Evolutionary conservation across 2,888 invertebrate species (phyloP), one percentile per base, ranked within the genome.

Genomic region (Charanyca ferruginea): DNA sequence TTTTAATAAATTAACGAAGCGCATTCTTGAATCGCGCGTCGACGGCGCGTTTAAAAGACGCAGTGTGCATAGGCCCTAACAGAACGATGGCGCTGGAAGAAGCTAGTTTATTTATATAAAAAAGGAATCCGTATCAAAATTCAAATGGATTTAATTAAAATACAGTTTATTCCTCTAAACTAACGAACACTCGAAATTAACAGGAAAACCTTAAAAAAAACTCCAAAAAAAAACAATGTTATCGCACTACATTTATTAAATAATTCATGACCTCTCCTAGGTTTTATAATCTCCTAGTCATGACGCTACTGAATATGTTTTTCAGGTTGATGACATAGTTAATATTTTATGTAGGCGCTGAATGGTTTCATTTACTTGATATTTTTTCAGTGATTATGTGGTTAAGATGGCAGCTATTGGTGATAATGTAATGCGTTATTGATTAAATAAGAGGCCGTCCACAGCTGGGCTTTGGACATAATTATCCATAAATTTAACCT

Each of bases 231-330:
- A 54, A 25, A 16, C 18, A 61, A 9, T 54, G 38, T 66, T 61
- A 66, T 66, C 49, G 38, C 49, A 61, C 48, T 54, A 22, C 9
- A 9, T 11, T 11, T 18, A 48, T n/a, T 77, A 57, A 65, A 80
- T 80, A 4, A 66, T 80, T 75, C 69, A 72, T 66, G 22, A 48
- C 1, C 62, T 16, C 53, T 16, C 53, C 66, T 82, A 83, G 79
- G 79, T 54, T 62, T 49, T 20, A 73, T 63, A 59, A 70, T 45
- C 61, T 73, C 77, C 83, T 83, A 83, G 80, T 66, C 67, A 64
- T 87, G 87, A 90, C 87, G 87, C 80, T 68, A 48, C 61, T 47
- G 90, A 83, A 91, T 91, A 79, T 48, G 32, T 86, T 87, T 42
- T 83, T 71, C 51, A 72, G 90, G 90, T 87, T 86, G 68, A 88